Conservation (phyloP, 2,888 invertebrate genomes). For the Pristionchus maxplancki region DNA sequence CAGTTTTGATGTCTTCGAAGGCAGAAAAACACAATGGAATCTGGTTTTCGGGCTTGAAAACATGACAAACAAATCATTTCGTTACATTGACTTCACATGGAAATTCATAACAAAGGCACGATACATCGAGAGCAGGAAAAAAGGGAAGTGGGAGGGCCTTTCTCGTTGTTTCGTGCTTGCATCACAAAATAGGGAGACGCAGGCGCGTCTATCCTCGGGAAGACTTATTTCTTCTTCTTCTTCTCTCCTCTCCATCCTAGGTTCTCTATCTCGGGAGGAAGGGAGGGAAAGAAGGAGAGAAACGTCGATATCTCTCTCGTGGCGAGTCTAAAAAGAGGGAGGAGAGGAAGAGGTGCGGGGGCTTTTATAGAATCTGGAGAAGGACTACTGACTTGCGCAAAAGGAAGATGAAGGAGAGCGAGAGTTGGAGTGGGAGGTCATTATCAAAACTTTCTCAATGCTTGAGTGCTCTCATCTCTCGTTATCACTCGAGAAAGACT, state of each 20-base stretch:
- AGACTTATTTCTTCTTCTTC: slow-evolving; percentile 35
- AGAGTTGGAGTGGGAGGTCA: background rate
- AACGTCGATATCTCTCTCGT: slow-evolving; percentile 51
- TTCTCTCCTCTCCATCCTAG: slow-evolving; percentile 27
- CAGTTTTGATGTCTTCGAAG: slow-evolving; percentile 8
- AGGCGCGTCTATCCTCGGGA: slow-evolving; percentile 22
- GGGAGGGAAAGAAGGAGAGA: slow-evolving; percentile 3
- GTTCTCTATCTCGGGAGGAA: slow-evolving; percentile 32
- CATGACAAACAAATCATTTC: too few relatives aligned
- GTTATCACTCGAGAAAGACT: background rate
- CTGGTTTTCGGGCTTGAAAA: background rate
- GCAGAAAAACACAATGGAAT: background rate
- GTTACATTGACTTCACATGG: too few relatives aligned
- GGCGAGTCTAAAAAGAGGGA: slow-evolving; percentile 5
- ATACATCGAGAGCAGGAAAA: too few relatives aligned
- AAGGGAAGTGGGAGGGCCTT: background rate
- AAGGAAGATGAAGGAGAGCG: background rate
- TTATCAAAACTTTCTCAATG: background rate
- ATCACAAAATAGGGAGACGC: slow-evolving; percentile 11
- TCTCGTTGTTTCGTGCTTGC: slow-evolving; percentile 46
- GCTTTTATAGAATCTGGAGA: slow-evolving; percentile 31
- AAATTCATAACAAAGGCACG: too few relatives aligned
- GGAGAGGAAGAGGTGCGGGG: background rate
- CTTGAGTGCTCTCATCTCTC: background rate
- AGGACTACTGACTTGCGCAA: background rate